Base-by-base conservation (phyloP, 1,140 invertebrate species). In the Trachymyrmex cornetzi region DNA sequence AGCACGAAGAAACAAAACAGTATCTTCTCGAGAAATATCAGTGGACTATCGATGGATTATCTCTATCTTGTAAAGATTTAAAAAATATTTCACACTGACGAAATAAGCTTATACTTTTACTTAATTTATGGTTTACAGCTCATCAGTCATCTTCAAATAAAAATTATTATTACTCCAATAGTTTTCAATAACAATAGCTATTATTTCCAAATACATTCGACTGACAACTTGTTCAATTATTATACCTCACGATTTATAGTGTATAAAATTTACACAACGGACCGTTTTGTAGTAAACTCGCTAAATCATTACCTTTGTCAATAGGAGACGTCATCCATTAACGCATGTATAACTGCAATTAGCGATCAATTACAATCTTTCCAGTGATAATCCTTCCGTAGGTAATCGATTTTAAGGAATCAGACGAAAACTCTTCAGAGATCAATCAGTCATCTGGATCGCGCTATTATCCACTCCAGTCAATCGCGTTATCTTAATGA, bases 251-350 rank as follows among this genome's bases (percentile, higher is more conserved):
- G 30, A 69, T 69, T 34, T 5, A 53, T 81, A 67, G 27, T 66
- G 9, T 19, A 64, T 55, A 69, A 55, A 69, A 67, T 53, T 67
- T 80, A 34, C 14, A 48, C 19, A 61, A 59, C 14, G 0, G 3
- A 24, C 19, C 12, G 14, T 66, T 34, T 63, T 16, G 24, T 12
- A 19, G 3, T 79, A 30, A 22, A 30, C 27, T 67, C 61, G 44
- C 61, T 67, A 53, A 67, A 80, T 30, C 16, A 69, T 71, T 55
- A 48, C 1, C 5, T 69, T 69, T 22, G 30, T 69, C 30, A 81
- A 55, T 69, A 11, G 24, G 24, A 80, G 0, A n/a, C 27, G 12
- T 53, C 27, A 7, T 53, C 9, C 5, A 12, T 3, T n/a, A 24
- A 50, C 1, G n/a, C 14, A 11, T 7, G 9, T 3, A 24, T 2